Base-by-base conservation (phyloP, 2,888 invertebrate genomes). In the Trissolcus brochymenae region DNA sequence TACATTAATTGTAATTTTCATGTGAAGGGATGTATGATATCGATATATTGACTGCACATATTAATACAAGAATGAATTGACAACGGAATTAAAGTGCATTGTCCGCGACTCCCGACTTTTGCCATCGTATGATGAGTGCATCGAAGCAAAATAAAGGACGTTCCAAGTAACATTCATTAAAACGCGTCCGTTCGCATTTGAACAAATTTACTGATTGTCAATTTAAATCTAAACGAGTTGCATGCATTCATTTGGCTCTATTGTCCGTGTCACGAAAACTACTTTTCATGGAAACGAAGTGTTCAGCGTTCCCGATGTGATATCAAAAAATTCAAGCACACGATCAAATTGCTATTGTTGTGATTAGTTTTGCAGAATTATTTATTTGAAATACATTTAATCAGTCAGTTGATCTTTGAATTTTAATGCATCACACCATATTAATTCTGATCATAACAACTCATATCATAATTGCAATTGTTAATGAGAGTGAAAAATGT, bases 131-230 rank as follows among this genome's bases (percentile, higher is more conserved):
- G 57, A 59, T 68, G 50, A 64, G 64, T 59, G 59, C 25, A 17
- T 17, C 60, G 14, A 13, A 13, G 46, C 51, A 41, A 68, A 43
- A 71, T 66, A 71, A 76, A 80, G 64, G 49, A 43, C 49, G 60
- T 43, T 60, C 61, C 55, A 72, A 65, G 46, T 76, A 77, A 76
- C 78, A 72, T 76, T 68, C 80, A 79, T 83, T 82, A 80, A 82
- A 83, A 78, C 74, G 73, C 50, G 55, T 54, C 65, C 72, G 59
- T 64, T 54, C 62, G 55, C 67, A 60, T 64, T 59, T n/a, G n/a
- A n/a, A 49, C 53, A 67, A 72, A 77, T 77, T 64, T 77, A 72
- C 72, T 77, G 68, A 73, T 72, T 73, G 70, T 68, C 61, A 70
- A 77, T 73, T 68, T 77, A 70, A 72, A 77, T 77, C 50, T 62